A percentile compares a stretch with the other conserved stretches of the same genome.
Conservation (phyloP, 2,797 vertebrate genomes). For the Harpagifer antarcticus region DNA sequence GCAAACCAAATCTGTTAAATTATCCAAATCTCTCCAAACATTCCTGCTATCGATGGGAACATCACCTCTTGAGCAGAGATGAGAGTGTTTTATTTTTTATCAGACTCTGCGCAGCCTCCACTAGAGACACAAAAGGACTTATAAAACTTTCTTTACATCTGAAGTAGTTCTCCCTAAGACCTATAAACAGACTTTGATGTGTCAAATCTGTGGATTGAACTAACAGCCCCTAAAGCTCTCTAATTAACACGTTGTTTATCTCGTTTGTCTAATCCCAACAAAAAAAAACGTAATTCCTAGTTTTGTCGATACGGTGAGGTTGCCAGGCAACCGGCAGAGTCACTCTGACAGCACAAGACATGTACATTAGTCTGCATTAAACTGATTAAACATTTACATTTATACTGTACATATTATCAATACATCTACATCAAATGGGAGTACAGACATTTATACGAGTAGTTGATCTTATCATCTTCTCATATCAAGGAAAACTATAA, state of each 20-base stretch:
- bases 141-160: background rate
- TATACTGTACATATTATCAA: background rate
- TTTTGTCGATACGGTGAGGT: background rate
- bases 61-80: background rate
- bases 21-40: too few relatives aligned
- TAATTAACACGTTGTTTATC: conserved; percentile 1
- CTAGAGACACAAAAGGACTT: background rate
- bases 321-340: background rate
- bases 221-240: background rate
- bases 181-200: conserved; percentile 1
- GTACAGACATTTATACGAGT: background rate
- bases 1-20: too few relatives aligned
- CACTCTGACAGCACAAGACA: background rate
- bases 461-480: too few relatives aligned
- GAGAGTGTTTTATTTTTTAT: background rate
- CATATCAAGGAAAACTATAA: background rate
- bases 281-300: background rate
- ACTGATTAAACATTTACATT: background rate
- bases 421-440: background rate
- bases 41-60: too few relatives aligned
- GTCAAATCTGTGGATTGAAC: background rate
- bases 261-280: background rate
- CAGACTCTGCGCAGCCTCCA: background rate
- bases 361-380: background rate
- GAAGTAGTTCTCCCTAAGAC: background rate